Evolutionary conservation across 2,113 vertebrate species (phyloP), one percentile per base, ranked within the genome.

Genomic region (Chionodraco myersi): DNA sequence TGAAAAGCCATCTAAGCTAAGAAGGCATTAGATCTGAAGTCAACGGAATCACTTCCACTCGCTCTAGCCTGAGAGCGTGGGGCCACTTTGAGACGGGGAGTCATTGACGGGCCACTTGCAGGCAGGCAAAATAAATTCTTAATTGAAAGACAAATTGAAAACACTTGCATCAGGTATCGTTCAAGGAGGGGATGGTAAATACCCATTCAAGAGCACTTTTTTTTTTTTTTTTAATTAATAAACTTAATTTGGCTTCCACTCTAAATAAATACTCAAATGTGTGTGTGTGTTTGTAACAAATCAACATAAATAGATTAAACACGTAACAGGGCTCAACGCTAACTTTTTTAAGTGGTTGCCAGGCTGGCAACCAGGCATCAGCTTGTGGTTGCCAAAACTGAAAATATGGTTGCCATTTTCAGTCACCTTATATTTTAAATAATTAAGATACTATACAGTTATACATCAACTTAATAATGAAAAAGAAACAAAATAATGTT

Each of bases 1-100:
- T 72, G 58, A 90, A 92, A 90, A 85, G 78, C 83, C 79, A 84
- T 83, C 65, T 21, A 72, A 90, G 88, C 83, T 84, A 65, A 77
- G 75, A 82, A 70, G 85, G 88, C 72, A 84, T 88, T 86, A 90
- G 76, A 83, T 61, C 63, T 51, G 44, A 91, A 84, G 86, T 89
- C 86, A 68, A 88, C 86, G 74, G 87, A 82, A 80, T 89, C 79
- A 66, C 75, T 76, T 9, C 65, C 57, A 60, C 70, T 84, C 51
- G 54, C 21, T 76, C n/a, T 36, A 80, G 57, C 14, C 10, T 57
- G 78, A 75, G 63, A 21, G 69, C 48, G 71, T 64, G 70, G 54
- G 67, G 74, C 58, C 60, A 76, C 74, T 84, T 59, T 71, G 61
- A 79, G 72, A 44, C 11, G 0, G 53, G 13, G 47, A 62, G 57